Percentiles rank a stretch among this genome's conserved stretches.
phyloP scores from a whole-genome alignment of 2,113 vertebrate species.

The human region DNA sequence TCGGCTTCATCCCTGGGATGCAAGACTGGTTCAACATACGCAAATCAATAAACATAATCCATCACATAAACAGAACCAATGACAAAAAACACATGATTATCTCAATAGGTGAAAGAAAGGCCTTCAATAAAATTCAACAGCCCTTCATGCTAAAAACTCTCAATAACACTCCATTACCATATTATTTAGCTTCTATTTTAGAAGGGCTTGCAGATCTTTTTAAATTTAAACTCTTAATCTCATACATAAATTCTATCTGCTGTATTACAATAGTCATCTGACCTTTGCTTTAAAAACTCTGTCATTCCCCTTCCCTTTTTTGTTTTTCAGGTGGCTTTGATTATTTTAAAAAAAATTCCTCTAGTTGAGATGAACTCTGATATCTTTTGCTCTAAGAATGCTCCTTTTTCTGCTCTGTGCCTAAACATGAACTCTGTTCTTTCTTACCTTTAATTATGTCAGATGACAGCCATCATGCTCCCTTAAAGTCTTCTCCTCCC shows the following conservation, averaged over 20 bases:
- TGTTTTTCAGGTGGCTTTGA: not conserved
- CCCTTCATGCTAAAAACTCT: no score
- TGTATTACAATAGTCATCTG: not conserved
- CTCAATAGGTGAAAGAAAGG: no score
- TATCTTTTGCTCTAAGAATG: not conserved
- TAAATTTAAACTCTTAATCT: not conserved
- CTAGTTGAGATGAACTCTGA: not conserved
- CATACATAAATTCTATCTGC: not conserved
- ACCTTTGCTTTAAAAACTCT: not conserved
- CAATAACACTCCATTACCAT: not conserved
- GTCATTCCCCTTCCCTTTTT: not conserved
- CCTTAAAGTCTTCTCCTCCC: not conserved
- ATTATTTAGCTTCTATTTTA: not conserved
- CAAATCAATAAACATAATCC: no score
- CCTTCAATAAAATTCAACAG: no score
- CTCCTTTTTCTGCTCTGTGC: not conserved
- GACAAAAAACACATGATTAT: no score
- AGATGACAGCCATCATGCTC: not conserved
- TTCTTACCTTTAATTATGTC: not conserved
- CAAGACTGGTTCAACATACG: no score
- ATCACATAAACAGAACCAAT: no score
- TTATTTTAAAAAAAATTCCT: not conserved
- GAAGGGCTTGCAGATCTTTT: not conserved
- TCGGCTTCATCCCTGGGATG: no score
- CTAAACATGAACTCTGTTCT: not conserved